Evolutionary conservation across 2,113 vertebrate species (phyloP), one percentile per base, ranked within the genome.

Genomic region (Perognathus longimembris): DNA sequence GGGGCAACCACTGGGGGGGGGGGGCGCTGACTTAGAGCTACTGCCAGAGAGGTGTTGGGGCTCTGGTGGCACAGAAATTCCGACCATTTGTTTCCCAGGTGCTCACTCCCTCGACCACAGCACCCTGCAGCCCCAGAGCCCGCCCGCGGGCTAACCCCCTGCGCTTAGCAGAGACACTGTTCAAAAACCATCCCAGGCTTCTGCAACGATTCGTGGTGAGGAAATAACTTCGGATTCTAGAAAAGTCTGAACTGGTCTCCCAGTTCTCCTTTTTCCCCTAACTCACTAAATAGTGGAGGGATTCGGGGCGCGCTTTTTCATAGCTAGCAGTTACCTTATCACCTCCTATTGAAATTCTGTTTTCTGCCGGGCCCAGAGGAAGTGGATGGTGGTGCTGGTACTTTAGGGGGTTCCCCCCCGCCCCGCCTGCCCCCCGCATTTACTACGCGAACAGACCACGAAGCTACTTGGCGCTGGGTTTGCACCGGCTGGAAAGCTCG

Each of bases 201-300:
- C 30, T 18, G 38, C 67, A n/a, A 34, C 82, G 34, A 30, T 64
- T 63, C 78, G 36, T 40, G 61, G 30, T 32, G 45, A 70, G 42
- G 66, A 74, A 89, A 66, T n/a, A 92, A 92, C 70, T 89, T 22
- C 12, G 28, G 42, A 67, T 94, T 59, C 22, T 21, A 90, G 67
- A 69, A 78, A 82, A 83, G 75, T 80, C 74, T 5, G 2, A 32
- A 61, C 67, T 59, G 5, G 40, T 61, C 88, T 15, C 54, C 0
- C 4, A 50, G 9, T 8, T 26, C 42, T 15, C 74, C 34, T 18
- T 7, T 10, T 26, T 15, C 5, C 21, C 4, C 32, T 61, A 10
- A 9, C 17, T 2, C 3, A 28, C 28, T 22, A 32, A 67, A 59
- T 40, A 28, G 1, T 3, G 54, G 11, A 30, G n/a, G 15, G 34